These are phyloP conservation scores for Trinectes maculatus DNA, from an alignment of 2,113 vertebrate genomes.

Conservation along the genomic window DNA sequence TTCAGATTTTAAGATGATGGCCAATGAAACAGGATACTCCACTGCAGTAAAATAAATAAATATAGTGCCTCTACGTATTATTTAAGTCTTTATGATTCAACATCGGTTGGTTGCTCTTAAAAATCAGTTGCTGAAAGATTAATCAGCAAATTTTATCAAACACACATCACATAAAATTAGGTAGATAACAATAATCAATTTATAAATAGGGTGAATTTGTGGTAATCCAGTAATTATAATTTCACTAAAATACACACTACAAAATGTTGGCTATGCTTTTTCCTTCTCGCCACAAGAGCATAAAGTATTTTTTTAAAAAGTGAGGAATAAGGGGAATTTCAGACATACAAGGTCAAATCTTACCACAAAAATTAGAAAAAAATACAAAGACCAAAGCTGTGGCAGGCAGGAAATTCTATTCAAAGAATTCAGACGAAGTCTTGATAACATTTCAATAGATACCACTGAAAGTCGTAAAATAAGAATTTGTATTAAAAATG, in stretches of 20 bases:
- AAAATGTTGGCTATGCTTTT: background rate
- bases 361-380: slow-evolving; percentile 30
- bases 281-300: background rate
- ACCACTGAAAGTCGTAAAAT: background rate
- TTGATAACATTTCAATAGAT: slow-evolving; percentile 24
- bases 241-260: background rate
- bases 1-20: too few relatives aligned
- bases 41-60: too few relatives aligned
- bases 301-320: slow-evolving; percentile 4
- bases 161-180: too few relatives aligned
- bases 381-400: background rate
- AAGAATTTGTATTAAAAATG: background rate
- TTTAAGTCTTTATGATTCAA: too few relatives aligned
- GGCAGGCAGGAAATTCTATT: background rate
- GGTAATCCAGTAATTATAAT: too few relatives aligned
- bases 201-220: too few relatives aligned
- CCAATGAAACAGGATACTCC: too few relatives aligned
- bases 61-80: too few relatives aligned
- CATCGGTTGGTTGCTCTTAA: too few relatives aligned
- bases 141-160: too few relatives aligned
- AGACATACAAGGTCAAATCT: background rate
- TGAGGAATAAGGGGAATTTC: slow-evolving; percentile 24
- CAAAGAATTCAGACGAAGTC: slow-evolving; percentile 6
- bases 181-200: too few relatives aligned
- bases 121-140: too few relatives aligned